Conservation (phyloP, 92 coral and sea anemone genomes). For the Umimayanthus chanpuru region DNA sequence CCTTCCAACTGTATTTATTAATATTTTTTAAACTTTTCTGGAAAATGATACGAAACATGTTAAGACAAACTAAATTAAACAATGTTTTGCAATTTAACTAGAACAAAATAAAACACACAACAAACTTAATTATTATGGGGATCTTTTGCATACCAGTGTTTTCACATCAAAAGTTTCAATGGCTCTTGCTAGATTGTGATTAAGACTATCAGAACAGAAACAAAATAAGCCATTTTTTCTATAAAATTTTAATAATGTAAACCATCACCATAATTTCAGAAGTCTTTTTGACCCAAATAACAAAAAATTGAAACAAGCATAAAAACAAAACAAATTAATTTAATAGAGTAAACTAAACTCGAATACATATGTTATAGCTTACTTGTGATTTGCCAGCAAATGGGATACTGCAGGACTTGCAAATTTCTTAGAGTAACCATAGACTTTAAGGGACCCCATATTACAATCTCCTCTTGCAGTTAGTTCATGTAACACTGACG, state of each 20-base stretch:
- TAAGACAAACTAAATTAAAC: not conserved
- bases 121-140: not conserved
- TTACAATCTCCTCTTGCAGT: not conserved
- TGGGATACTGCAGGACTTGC: constrained; percentile 30
- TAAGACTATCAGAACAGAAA: not conserved
- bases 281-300: not conserved
- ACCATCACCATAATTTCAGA: too few relatives aligned
- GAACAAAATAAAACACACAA: not conserved
- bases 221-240: not conserved
- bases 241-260: not conserved
- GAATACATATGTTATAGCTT: not conserved
- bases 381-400: constrained; percentile 19
- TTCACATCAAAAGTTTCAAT: not conserved
- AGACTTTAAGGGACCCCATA: not conserved
- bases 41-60: too few relatives aligned
- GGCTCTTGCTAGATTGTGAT: not conserved
- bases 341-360: not conserved
- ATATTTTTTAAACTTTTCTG: too few relatives aligned
- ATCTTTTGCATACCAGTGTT: not conserved
- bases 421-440: not conserved
- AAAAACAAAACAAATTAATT: not conserved
- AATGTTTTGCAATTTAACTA: not conserved
- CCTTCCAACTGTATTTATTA: too few relatives aligned
- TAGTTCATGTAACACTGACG: constrained; percentile 1
- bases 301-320: not conserved